Evolutionary conservation across 2,113 vertebrate genomes (phyloP).

Genomic region (Nycticorax nycticorax): DNA sequence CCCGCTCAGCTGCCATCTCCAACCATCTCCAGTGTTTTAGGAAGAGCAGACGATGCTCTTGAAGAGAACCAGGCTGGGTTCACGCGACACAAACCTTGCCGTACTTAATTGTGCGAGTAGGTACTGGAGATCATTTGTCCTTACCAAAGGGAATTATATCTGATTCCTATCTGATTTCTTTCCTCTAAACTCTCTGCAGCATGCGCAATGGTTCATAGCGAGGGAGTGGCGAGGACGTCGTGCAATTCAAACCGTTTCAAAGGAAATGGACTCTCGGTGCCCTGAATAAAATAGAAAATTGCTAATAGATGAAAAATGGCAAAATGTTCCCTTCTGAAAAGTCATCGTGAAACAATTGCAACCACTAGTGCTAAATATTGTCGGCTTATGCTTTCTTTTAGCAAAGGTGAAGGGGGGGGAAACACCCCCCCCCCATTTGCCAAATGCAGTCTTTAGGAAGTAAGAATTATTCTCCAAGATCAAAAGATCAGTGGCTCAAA

Average conservation of each 20-base stretch:
- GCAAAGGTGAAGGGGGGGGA: no score
- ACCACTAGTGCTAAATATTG: not conserved
- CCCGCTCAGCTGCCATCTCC: not conserved
- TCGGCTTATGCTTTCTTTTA: not conserved
- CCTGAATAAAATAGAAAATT: not conserved
- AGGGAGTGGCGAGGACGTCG: not conserved
- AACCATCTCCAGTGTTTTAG: not conserved
- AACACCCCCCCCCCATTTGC: no score
- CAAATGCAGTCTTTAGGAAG: not conserved
- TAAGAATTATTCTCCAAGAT: not conserved
- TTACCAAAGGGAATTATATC: not conserved
- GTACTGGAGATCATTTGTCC: not conserved
- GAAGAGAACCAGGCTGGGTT: no score
- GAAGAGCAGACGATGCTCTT: accelerated
- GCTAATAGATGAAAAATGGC: not conserved
- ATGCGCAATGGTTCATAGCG: accelerated
- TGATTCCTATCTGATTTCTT: not conserved
- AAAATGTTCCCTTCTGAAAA: not conserved
- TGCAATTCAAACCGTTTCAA: no score
- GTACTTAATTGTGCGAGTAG: accelerated
- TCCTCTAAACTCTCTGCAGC: not conserved
- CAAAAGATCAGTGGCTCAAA: not conserved
- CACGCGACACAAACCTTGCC: accelerated
- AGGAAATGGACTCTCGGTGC: not conserved
- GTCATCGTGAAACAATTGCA: not conserved